Conservation (phyloP, 2,797 vertebrate genomes). For the Pangasius djambal region DNA sequence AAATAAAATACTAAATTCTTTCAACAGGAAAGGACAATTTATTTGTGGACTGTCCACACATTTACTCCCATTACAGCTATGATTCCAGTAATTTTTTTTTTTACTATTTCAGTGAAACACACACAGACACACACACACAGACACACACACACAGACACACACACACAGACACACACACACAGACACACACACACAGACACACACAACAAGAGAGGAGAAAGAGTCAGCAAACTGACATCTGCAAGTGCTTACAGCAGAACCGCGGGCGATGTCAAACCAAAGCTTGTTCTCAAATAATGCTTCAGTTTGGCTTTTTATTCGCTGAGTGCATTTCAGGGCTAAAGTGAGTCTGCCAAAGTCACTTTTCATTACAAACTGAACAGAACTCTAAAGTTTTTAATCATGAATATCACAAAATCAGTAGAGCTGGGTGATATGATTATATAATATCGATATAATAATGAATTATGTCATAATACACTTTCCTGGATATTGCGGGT, state of each 20-base stretch:
- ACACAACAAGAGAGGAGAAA: background rate
- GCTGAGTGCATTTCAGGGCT: background rate
- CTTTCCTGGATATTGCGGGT: background rate
- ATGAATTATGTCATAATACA: background rate
- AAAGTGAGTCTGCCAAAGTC: background rate
- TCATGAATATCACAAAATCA: no score
- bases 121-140: no score
- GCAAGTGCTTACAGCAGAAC: slow-evolving; percentile 17
- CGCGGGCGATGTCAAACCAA: slow-evolving; percentile 26
- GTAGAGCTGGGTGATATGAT: no score
- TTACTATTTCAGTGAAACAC: background rate
- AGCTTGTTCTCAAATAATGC: slow-evolving; percentile 33
- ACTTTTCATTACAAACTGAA: background rate
- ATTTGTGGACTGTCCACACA: background rate
- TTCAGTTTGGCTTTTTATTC: slow-evolving; percentile 32
- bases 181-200: background rate
- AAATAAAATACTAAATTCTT: background rate
- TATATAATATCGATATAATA: background rate
- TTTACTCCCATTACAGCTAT: background rate
- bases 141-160: background rate
- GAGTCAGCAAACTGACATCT: slow-evolving; percentile 47
- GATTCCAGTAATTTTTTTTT: background rate
- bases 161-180: background rate
- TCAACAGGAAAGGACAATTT: background rate
- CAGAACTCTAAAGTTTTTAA: background rate